These are phyloP conservation scores for Oreortyx pictus DNA, from an alignment of 2,797 vertebrate species.

Conservation along the genomic window DNA sequence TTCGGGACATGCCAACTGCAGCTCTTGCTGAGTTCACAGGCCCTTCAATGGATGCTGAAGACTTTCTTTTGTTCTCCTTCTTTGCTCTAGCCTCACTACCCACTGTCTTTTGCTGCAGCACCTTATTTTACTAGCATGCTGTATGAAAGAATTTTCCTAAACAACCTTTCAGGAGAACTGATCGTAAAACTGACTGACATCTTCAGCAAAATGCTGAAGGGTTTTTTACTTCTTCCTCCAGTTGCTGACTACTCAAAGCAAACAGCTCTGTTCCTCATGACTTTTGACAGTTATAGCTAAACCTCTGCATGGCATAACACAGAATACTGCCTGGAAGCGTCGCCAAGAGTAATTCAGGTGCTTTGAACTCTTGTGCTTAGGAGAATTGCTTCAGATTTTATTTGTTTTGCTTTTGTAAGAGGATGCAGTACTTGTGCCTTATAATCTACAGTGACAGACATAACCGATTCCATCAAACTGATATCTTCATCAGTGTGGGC, in stretches of 20 bases:
- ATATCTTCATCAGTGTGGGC: not conserved
- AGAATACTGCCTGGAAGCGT: not conserved
- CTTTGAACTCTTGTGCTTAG: not conserved
- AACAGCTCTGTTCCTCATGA: not conserved
- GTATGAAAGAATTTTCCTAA: not conserved
- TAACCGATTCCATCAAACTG: not conserved
- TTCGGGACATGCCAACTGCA: fast-evolving
- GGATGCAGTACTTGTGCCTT: not conserved
- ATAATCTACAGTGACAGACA: not conserved
- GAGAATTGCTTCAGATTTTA: not conserved
- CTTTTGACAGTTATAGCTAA: not conserved
- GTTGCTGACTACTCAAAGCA: not conserved
- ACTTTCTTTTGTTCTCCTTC: not conserved
- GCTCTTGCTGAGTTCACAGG: not conserved
- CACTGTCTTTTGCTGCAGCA: not conserved
- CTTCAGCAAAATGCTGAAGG: not conserved
- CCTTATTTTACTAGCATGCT: not conserved
- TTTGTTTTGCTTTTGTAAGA: not conserved
- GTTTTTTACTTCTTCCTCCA: not conserved
- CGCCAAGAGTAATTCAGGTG: fast-evolving
- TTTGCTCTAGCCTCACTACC: not conserved
- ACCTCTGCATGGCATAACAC: not conserved
- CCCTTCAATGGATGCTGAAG: fast-evolving
- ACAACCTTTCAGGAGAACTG: not conserved
- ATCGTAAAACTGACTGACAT: not conserved